A percentile compares a stretch with the other conserved stretches of the same genome.
These are phyloP conservation scores for Oreochromis niloticus DNA, from an alignment of 2,113 vertebrate species.

Conservation along the genomic window DNA sequence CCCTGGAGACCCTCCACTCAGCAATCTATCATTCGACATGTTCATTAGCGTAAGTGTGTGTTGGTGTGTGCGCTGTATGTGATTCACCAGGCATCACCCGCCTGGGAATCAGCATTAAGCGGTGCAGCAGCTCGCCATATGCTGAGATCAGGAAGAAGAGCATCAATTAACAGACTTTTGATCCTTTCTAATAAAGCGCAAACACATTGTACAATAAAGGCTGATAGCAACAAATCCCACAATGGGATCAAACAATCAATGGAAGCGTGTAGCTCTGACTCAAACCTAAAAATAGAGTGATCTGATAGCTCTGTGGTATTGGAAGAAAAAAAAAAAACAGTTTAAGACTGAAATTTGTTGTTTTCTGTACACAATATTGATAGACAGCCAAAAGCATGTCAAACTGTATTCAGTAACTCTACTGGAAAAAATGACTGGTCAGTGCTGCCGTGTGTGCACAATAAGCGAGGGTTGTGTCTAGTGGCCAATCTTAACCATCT, in stretches of 20 bases:
- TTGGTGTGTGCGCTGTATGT: neutral
- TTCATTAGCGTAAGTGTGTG: constrained; percentile 51
- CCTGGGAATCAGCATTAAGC: constrained; percentile 52
- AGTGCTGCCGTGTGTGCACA: neutral
- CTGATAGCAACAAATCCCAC: neutral
- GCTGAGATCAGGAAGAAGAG: constrained; percentile 43
- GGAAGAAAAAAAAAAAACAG: neutral
- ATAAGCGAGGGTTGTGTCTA: fast-evolving
- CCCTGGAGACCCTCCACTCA: constrained; percentile 19
- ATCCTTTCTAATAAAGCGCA: neutral
- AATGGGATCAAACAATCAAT: neutral
- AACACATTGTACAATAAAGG: neutral
- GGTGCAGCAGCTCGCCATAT: constrained; percentile 51
- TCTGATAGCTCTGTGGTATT: neutral
- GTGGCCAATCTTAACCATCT: neutral
- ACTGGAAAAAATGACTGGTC: neutral
- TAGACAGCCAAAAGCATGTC: neutral
- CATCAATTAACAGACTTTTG: constrained; percentile 50
- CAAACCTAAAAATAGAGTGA: neutral
- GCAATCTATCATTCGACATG: constrained; percentile 53
- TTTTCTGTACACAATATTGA: neutral
- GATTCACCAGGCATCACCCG: constrained; percentile 14
- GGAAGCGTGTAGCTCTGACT: neutral
- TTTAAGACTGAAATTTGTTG: neutral
- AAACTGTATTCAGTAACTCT: neutral